Evolutionary conservation across 2,113 vertebrate genomes (phyloP).

Genomic region (Myrmecophaga tridactyla): DNA sequence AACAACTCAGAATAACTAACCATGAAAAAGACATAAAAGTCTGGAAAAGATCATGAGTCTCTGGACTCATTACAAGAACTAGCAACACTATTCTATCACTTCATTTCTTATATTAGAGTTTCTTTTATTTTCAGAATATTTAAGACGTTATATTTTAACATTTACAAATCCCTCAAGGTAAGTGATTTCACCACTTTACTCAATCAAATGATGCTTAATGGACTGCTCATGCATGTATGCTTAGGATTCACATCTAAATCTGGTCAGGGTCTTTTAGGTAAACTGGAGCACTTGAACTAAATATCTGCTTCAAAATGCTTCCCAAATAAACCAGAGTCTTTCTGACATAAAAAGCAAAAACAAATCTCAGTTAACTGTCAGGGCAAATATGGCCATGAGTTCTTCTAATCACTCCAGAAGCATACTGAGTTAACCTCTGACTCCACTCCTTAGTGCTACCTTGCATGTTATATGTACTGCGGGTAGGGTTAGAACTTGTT

Average conservation of each 20-base stretch:
- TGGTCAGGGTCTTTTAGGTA: not conserved
- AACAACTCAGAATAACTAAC: not conserved
- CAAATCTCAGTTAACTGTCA: not conserved
- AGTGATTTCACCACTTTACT: not conserved
- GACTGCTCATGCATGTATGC: not conserved
- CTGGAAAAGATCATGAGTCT: not conserved
- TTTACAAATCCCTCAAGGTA: not conserved
- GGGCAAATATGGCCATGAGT: not conserved
- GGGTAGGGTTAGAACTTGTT: not conserved
- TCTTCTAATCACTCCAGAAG: not conserved
- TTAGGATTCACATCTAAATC: not conserved
- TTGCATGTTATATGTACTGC: not conserved
- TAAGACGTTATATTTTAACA: not conserved
- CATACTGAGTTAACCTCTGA: not conserved
- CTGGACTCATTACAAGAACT: not conserved
- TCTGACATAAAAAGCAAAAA: not conserved
- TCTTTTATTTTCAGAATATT: slow-evolving; percentile 36
- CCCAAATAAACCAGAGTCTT: not conserved
- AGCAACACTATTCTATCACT: not conserved
- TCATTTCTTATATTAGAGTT: not conserved
- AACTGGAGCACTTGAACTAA: not conserved
- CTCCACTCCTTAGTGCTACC: not conserved
- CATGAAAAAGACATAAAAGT: slow-evolving; percentile 4
- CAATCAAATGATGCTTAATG: not conserved
- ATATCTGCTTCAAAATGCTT: not conserved